These are phyloP conservation scores for Phoeniculus purpureus DNA, from an alignment of 2,797 vertebrate species.

Conservation along the genomic window DNA sequence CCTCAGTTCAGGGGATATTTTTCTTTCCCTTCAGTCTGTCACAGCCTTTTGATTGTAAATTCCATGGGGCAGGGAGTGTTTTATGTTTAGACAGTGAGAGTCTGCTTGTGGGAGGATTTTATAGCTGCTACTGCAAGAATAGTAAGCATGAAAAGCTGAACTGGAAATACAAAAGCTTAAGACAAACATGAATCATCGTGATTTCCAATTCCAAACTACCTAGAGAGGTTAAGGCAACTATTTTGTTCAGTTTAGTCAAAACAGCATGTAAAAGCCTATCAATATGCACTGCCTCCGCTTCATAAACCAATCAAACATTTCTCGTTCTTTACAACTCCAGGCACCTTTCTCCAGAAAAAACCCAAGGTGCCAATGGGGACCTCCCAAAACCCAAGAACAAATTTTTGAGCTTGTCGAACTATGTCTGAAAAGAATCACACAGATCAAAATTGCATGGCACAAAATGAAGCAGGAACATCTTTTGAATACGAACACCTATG, in stretches of 20 bases:
- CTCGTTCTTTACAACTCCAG: neutral
- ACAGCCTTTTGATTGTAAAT: neutral
- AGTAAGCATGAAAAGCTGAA: conserved; percentile 12
- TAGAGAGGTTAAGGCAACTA: neutral
- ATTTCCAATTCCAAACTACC: neutral
- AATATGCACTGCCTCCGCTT: neutral
- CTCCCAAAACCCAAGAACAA: neutral
- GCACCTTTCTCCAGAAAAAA: neutral
- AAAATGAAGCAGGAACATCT: neutral
- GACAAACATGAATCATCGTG: neutral
- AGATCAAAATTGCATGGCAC: neutral
- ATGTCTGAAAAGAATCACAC: neutral
- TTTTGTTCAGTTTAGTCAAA: neutral
- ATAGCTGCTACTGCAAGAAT: neutral
- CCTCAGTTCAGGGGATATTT: neutral
- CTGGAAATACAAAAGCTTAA: conserved; percentile 12
- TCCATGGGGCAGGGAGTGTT: neutral
- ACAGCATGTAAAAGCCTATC: neutral
- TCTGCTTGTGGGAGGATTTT: conserved; percentile 19
- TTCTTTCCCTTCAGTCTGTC: neutral
- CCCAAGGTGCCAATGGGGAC: neutral
- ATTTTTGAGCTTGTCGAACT: neutral
- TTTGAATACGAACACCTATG: neutral
- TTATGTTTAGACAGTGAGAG: neutral
- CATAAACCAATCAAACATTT: neutral